Percentiles rank a stretch among this genome's conserved stretches.
phyloP scores from a whole-genome alignment of 2,888 invertebrate species.

The Nineta flava region DNA sequence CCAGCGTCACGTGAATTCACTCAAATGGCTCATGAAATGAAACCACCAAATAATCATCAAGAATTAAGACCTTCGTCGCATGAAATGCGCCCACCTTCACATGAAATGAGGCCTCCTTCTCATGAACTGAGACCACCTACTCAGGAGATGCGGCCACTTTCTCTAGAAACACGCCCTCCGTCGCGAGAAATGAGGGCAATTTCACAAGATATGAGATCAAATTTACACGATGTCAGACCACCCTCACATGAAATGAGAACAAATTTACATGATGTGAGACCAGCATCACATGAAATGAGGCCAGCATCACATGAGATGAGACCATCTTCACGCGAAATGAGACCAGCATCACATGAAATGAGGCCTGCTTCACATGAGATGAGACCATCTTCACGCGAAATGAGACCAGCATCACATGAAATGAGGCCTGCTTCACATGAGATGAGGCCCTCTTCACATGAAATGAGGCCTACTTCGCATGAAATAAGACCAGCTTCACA shows the following conservation, averaged over 20 bases:
- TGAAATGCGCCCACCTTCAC: constrained; percentile 15
- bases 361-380: constrained; percentile 7
- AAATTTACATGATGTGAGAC: not conserved
- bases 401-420: not conserved
- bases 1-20: not conserved
- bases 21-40: not conserved
- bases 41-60: not conserved
- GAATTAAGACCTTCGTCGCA: not conserved
- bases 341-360: not conserved
- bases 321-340: constrained; percentile 8
- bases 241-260: not conserved
- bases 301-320: constrained; percentile 8
- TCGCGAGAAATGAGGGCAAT: not conserved
- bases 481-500: constrained; percentile 10
- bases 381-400: constrained; percentile 6
- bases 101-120: not conserved
- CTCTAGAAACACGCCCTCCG: not conserved
- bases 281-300: not conserved
- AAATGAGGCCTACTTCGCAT: constrained; percentile 11
- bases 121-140: not conserved
- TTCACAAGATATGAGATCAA: not conserved
- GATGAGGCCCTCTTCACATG: constrained; percentile 10
- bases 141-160: constrained; percentile 7
- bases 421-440: not conserved
- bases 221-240: not conserved